Base-by-base conservation (phyloP, 2,888 invertebrate genomes). In the Morpho helenor region DNA sequence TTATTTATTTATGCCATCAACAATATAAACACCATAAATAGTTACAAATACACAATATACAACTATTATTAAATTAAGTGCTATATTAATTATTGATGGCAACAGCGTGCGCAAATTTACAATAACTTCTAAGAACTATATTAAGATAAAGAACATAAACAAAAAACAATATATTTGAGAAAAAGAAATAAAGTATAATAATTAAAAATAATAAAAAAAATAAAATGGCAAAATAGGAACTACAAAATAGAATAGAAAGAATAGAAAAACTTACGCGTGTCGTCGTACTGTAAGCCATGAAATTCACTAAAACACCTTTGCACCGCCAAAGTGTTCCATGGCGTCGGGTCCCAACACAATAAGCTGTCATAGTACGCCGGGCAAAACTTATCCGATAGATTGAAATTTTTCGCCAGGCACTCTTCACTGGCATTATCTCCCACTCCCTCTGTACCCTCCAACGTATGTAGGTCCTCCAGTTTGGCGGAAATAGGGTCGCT, bases 301-400 rank as follows among this genome's bases (percentile, higher is more conserved):
- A 97, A 91, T 72, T 96, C 94, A 50, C 93, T 93, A 74, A 97
- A 95, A 79, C 97, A 97, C 51, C 94, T 93, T 66, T 96, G 92
- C 39, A 93, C 87, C 1, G 95, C 95, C 52, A 93, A 79, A 0
- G 93, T 92, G 65, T 94, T 94, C 63, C 93, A 92, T 0, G 92
- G 91, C 2, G 97, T 96, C 3, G 94, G 92, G 8, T 96, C 96
- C 97, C 97, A 97, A 80, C 97, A 97, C 43, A 96, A 88, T 59
- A 96, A 85, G 4, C 93, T 92, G 75, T 97, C 97, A 90, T 94
- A 96, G 68, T 92, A 93, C 45, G 94, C 92, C 58, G 92, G 92
- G 75, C 96, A 96, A 76, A 75, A 80, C 56, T 73, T 75, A 43
- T 75, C 74, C 31, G 78, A 71, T 49, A 80, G 59, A 55, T 81